These are phyloP conservation scores for Tineola bisselliella DNA, from an alignment of 2,888 invertebrate genomes.

Conservation along the genomic window DNA sequence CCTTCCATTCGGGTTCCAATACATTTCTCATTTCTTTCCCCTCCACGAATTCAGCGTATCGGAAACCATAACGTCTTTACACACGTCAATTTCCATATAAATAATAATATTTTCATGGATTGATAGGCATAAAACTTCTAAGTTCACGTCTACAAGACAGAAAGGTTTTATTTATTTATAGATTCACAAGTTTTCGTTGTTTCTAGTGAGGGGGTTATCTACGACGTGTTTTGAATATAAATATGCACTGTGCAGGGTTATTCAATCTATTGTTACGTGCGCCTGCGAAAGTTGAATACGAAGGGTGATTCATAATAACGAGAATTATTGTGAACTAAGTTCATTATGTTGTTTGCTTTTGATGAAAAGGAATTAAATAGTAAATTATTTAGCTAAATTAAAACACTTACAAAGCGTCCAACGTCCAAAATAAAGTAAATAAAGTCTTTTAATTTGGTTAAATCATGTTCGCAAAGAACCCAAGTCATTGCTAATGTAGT, in stretches of 20 bases:
- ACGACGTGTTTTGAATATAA: not conserved
- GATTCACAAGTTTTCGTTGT: constrained; percentile 2
- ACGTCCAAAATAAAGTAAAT: too few relatives aligned
- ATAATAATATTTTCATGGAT: not conserved
- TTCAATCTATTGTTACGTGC: not conserved
- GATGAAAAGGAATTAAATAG: too few relatives aligned
- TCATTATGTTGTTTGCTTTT: too few relatives aligned
- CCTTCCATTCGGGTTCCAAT: constrained; percentile 37
- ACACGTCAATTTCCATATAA: constrained; percentile 5
- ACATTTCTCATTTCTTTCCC: constrained; percentile 29
- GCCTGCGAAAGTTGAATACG: not conserved
- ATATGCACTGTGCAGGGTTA: not conserved
- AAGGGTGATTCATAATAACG: not conserved
- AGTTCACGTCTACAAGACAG: not conserved
- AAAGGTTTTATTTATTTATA: not conserved
- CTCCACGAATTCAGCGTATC: not conserved
- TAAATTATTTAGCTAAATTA: too few relatives aligned
- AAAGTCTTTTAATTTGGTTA: too few relatives aligned
- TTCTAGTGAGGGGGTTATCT: not conserved
- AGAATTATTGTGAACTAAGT: too few relatives aligned
- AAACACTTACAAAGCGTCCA: too few relatives aligned
- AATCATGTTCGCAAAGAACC: too few relatives aligned
- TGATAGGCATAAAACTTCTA: not conserved
- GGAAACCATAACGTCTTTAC: not conserved
- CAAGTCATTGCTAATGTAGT: too few relatives aligned